These are phyloP conservation scores for Drosophila tropicalis DNA, from an alignment of 1,140 invertebrate species.

Conservation along the genomic window DNA sequence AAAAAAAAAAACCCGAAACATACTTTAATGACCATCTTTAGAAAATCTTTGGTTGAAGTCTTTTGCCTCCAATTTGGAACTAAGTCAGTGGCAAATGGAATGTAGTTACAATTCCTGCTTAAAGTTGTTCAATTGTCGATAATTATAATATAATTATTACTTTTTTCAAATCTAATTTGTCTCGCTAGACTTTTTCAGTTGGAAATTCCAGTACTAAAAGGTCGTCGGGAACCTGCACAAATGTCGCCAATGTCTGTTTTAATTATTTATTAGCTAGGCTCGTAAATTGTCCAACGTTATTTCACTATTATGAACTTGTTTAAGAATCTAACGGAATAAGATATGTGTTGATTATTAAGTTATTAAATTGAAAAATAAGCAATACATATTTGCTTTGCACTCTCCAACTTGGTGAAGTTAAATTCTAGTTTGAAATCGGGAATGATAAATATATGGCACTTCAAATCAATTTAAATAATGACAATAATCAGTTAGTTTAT, in stretches of 20 bases:
- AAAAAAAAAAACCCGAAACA: neutral
- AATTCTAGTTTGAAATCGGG: too few relatives aligned
- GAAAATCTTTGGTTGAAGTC: constrained; percentile 48
- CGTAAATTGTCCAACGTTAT: constrained; percentile 21
- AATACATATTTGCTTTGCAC: too few relatives aligned
- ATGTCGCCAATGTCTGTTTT: constrained; percentile 41
- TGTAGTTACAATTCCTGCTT: constrained; percentile 33
- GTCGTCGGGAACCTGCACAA: constrained; percentile 54
- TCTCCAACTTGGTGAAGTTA: too few relatives aligned
- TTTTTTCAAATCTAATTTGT: constrained; percentile 42
- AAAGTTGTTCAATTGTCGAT: constrained; percentile 52
- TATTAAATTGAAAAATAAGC: constrained; percentile 13
- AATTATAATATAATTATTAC: constrained; percentile 50
- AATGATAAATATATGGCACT: neutral
- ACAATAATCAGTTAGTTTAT: constrained; percentile 39
- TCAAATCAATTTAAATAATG: constrained; percentile 45
- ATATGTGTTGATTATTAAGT: constrained; percentile 9
- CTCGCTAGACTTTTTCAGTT: neutral
- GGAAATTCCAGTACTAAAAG: constrained; percentile 4
- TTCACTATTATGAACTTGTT: neutral
- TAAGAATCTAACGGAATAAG: neutral
- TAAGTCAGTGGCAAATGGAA: constrained; percentile 32
- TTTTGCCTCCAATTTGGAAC: neutral
- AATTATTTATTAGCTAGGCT: constrained; percentile 41
- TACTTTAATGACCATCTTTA: constrained; percentile 44